These are phyloP conservation scores for Hypena proboscidalis DNA, from an alignment of 2,888 invertebrate genomes.

Conservation along the genomic window DNA sequence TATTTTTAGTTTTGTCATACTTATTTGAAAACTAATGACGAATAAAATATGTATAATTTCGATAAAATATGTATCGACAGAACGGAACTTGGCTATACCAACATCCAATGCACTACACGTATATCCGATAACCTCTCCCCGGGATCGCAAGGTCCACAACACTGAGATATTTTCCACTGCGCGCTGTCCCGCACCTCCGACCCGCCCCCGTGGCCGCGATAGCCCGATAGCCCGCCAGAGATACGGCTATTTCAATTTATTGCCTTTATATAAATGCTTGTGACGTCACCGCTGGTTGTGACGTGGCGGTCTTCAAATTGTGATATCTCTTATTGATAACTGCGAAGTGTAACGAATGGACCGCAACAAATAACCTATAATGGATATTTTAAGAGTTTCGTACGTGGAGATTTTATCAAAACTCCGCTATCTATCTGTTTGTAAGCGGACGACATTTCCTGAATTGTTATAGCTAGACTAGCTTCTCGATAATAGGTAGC, in stretches of 20 bases:
- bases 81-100: slow-evolving; percentile 5
- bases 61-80: neutral
- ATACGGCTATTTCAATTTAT: slow-evolving; percentile 56
- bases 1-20: too few species aligned
- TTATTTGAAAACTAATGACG: too few species aligned
- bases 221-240: slow-evolving; percentile 20
- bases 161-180: slow-evolving; percentile 38
- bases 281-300: slow-evolving; percentile 6
- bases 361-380: too few species aligned
- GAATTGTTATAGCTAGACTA: too few species aligned
- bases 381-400: too few species aligned
- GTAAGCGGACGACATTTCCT: too few species aligned
- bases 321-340: too few species aligned
- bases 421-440: too few species aligned
- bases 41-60: too few species aligned
- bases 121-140: slow-evolving; percentile 27
- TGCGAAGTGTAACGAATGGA: too few species aligned
- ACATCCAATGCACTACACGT: neutral
- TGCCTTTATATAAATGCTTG: slow-evolving; percentile 14
- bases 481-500: too few species aligned
- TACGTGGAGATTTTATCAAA: too few species aligned
- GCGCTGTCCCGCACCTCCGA: slow-evolving; percentile 47
- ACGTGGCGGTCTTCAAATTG: slow-evolving; percentile 5
- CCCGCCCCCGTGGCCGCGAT: slow-evolving; percentile 37
- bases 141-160: slow-evolving; percentile 37